Percentiles rank a stretch among this genome's conserved stretches.
These are phyloP conservation scores for Hypotaenidia okinawae DNA, from an alignment of 2,797 vertebrate genomes.

Conservation along the genomic window DNA sequence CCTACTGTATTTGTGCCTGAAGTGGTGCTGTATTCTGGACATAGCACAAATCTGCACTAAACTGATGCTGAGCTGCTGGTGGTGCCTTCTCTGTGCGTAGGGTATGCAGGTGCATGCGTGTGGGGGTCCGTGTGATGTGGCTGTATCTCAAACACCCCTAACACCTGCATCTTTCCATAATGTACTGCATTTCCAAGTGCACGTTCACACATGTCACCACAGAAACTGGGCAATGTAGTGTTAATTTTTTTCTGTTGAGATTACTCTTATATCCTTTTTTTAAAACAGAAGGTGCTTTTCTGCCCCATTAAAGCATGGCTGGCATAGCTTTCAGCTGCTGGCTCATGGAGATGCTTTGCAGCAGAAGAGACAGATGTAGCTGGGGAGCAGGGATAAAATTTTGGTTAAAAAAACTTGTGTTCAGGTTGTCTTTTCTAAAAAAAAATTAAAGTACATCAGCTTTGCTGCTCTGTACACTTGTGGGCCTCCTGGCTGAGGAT, in stretches of 20 bases:
- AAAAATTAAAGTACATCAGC: not conserved
- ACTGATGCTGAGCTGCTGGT: not conserved
- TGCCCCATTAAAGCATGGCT: constrained; percentile 41
- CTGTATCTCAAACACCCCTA: not conserved
- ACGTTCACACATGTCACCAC: rapidly evolving
- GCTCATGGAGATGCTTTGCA: not conserved
- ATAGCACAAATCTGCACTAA: not conserved
- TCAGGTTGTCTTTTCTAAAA: not conserved
- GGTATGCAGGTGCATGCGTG: rapidly evolving
- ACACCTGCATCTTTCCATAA: not conserved
- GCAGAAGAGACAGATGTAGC: not conserved
- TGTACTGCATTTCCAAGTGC: not conserved
- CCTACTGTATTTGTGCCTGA: not conserved
- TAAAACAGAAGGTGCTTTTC: constrained; percentile 38
- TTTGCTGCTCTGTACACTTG: not conserved
- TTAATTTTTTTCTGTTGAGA: not conserved
- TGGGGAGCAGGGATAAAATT: not conserved
- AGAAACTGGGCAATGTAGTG: not conserved
- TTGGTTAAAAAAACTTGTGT: not conserved
- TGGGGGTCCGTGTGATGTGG: not conserved
- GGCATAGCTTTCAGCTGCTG: not conserved
- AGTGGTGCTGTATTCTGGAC: not conserved
- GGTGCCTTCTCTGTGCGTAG: not conserved
- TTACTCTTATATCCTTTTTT: not conserved
- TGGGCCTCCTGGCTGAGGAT: not conserved